These are phyloP conservation scores for Drosophila leonis DNA, from an alignment of 2,888 invertebrate genomes.

Conservation along the genomic window DNA sequence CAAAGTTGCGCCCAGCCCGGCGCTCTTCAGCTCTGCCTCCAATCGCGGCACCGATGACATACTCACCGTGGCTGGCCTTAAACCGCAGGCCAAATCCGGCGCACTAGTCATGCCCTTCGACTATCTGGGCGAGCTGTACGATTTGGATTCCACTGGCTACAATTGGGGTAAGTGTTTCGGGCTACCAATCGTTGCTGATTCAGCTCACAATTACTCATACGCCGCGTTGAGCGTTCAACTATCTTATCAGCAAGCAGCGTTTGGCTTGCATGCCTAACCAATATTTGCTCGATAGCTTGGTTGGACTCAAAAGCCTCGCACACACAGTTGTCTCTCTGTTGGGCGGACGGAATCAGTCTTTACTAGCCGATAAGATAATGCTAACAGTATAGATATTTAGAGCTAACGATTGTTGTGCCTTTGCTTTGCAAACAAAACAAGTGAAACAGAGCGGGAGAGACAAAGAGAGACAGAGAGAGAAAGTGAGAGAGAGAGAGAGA, in stretches of 20 bases:
- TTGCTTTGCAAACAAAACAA: constrained; percentile 61
- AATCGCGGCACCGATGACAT: constrained; percentile 72
- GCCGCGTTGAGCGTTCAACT: constrained; percentile 46
- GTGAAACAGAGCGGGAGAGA: neutral
- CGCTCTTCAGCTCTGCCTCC: constrained; percentile 26
- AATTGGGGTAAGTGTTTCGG: constrained; percentile 81
- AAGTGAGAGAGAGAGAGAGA: neutral
- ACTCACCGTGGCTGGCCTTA: constrained; percentile 67
- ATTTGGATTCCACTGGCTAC: constrained; percentile 78
- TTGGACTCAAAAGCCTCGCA: constrained; percentile 54
- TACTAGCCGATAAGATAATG: constrained; percentile 64
- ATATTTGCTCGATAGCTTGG: constrained; percentile 77
- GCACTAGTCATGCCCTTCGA: constrained; percentile 75
- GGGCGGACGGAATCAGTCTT: constrained; percentile 25
- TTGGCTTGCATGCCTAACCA: constrained; percentile 61
- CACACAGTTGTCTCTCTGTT: constrained; percentile 52
- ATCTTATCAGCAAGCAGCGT: constrained; percentile 62
- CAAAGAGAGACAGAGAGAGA: neutral
- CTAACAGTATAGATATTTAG: constrained; percentile 57
- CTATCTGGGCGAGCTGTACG: constrained; percentile 81
- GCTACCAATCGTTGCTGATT: constrained; percentile 44
- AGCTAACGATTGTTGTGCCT: constrained; percentile 55
- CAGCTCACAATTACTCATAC: constrained; percentile 72
- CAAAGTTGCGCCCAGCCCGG: constrained; percentile 1
- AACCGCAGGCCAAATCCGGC: constrained; percentile 72